Evolutionary conservation across 2,797 vertebrate species (phyloP), one percentile per base, ranked within the genome.

Genomic region (Intellagama lesueurii): DNA sequence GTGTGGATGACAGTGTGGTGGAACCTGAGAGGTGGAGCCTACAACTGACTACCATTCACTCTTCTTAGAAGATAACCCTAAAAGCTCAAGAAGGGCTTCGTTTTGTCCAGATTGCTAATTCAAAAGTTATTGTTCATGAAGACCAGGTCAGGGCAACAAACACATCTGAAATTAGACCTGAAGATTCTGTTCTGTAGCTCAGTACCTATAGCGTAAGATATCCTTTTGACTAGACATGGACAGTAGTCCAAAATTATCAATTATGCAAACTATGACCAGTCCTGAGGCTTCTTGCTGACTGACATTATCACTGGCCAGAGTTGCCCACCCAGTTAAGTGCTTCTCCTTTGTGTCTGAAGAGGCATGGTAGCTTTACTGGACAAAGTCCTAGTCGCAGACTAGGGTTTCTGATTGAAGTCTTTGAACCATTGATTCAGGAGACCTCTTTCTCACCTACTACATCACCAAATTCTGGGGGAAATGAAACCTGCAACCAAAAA

Each of bases 401-500:
- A 0, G 4, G 16, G 78, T 64, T 64, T 81, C 17, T 64, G 17
- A 52, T 84, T 70, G 4, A 84, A 84, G 52, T 17, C 26, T 11
- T 47, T 64, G 26, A 86, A 9, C 28, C 56, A 1, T 5, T 76
- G 14, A 76, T 11, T 5, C 1, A 44, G 1, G 77, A 90, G 8
- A 0, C 0, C 2, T 69, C 6, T 87, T 70, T 73, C 83, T 30
- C 69, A 88, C 78, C 47, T 60, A 1, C n/a, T 83, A 80, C 49
- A 19, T 24, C 8, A 90, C 22, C 2, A 90, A 73, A 90, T 75
- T 17, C 28, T 60, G 49, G 11, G 16, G 17, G 49, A 78, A 90
- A 87, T 19, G 81, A 81, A 84, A 68, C 1, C 1, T 81, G 83
- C 22, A 9, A 2, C 0, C 0, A 0, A 2, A 30, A n/a, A 1